Base-by-base conservation (phyloP, 2,888 invertebrate genomes). In the Macrosiphum euphorbiae region DNA sequence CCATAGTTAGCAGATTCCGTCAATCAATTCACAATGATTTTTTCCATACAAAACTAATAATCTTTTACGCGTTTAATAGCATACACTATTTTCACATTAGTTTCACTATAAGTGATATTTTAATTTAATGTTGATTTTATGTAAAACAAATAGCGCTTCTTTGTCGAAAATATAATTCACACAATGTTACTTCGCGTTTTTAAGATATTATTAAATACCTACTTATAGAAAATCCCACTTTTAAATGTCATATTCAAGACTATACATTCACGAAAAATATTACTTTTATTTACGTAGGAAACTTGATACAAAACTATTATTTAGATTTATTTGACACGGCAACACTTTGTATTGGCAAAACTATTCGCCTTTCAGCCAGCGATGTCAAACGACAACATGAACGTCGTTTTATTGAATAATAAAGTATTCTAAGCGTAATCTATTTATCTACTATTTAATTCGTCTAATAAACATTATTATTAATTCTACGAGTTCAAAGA, bases 401-500 rank as follows among this genome's bases (percentile, higher is more conserved):
- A 86, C 13, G 7, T 86, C 13, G 7, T 86, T 47, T 86, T 47
- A 47, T 47, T 86, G 47, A 47, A 86, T n/a, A 47, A 7, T 44
- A 28, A 47, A 47, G 86, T 85, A 86, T 28, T 28, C n/a, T 26
- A 35, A 16, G 2, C 10, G 5, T 86, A 47, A 86, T 26, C 28
- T 47, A 47, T 86, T 44, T 47, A 86, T 47, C 44, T 47, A 44
- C 28, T 28, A 47, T 86, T 86, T 86, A 86, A 86, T 86, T 86
- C 5, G 13, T 86, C 28, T 47, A n/a, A 26, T 28, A 47, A n/a
- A 78, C 78, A 20, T 78, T 47, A 20, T 78, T 47, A 47, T 85
- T 47, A 86, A 47, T 28, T 86, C 28, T 47, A 86, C 4, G 47
- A 86, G 86, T 86, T 86, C 86, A 86, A 47, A 86, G 86, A 86